These are phyloP conservation scores for Philhelius pedissequus DNA, from an alignment of 2,888 invertebrate genomes.

Conservation along the genomic window DNA sequence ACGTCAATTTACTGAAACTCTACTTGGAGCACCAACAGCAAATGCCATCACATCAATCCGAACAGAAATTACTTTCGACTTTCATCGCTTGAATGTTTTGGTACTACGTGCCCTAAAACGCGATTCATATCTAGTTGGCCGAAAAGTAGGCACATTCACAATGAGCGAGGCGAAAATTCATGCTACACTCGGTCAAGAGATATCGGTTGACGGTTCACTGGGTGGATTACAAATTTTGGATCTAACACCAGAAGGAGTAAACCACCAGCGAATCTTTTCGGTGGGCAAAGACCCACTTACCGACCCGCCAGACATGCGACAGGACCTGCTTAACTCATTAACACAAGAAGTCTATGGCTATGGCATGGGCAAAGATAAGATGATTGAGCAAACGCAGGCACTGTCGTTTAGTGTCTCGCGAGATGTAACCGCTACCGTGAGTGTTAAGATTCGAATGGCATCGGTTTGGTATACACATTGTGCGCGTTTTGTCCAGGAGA, in stretches of 20 bases:
- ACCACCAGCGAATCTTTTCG: conserved; percentile 91
- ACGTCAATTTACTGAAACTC: conserved; percentile 42
- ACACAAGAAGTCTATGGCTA: conserved; percentile 78
- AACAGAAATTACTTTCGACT: conserved; percentile 94
- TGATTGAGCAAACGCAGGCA: conserved; percentile 77
- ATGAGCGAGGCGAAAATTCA: conserved; percentile 94
- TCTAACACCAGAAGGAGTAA: conserved; percentile 89
- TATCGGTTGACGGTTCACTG: conserved; percentile 90
- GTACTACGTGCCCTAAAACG: conserved; percentile 89
- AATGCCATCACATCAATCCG: conserved; percentile 77
- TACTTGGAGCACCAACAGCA: not conserved
- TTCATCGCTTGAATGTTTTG: conserved; percentile 93
- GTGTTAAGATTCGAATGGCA: conserved; percentile 84
- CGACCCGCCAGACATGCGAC: conserved; percentile 77
- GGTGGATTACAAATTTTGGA: conserved; percentile 95
- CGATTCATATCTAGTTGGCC: conserved; percentile 85
- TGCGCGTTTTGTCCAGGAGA: conserved; percentile 89
- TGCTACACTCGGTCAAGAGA: conserved; percentile 82
- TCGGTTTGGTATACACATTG: conserved; percentile 97
- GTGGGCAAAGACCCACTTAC: conserved; percentile 88
- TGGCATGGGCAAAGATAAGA: conserved; percentile 70
- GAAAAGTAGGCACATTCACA: conserved; percentile 96
- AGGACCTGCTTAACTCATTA: conserved; percentile 75
- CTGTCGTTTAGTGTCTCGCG: conserved; percentile 77
- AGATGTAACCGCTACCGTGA: conserved; percentile 74